These are phyloP conservation scores for Colostygia pectinataria DNA, from an alignment of 2,888 invertebrate species.

Conservation along the genomic window DNA sequence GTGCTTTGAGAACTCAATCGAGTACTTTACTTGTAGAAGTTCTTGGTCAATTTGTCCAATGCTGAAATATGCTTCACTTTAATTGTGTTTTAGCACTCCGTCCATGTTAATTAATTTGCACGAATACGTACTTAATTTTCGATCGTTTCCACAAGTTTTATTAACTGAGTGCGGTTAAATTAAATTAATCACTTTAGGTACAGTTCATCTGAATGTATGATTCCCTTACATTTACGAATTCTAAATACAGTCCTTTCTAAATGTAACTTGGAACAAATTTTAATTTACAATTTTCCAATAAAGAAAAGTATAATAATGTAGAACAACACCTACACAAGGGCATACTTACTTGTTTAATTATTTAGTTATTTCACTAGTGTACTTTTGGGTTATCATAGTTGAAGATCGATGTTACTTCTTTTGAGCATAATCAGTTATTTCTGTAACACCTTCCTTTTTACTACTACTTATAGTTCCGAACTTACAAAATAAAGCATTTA, in stretches of 20 bases:
- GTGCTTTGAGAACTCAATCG: slow-evolving; percentile 38
- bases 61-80: slow-evolving; percentile 24
- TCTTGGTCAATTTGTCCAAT: background rate
- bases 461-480: background rate
- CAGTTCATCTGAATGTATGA: background rate
- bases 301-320: no score
- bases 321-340: no score
- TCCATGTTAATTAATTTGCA: slow-evolving; percentile 65
- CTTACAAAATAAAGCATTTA: slow-evolving; percentile 53
- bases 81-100: slow-evolving; percentile 66
- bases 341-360: no score
- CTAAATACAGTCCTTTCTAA: no score
- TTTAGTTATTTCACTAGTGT: no score
- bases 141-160: slow-evolving; percentile 47
- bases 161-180: slow-evolving; percentile 28
- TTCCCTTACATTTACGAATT: no score
- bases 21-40: no score
- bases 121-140: slow-evolving; percentile 76
- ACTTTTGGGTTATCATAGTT: no score
- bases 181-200: background rate
- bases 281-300: no score
- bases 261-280: no score
- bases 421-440: no score
- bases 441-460: background rate
- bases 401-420: no score